phyloP scores from a whole-genome alignment of 2,797 vertebrate genomes.

The Vespertilio murinus region DNA sequence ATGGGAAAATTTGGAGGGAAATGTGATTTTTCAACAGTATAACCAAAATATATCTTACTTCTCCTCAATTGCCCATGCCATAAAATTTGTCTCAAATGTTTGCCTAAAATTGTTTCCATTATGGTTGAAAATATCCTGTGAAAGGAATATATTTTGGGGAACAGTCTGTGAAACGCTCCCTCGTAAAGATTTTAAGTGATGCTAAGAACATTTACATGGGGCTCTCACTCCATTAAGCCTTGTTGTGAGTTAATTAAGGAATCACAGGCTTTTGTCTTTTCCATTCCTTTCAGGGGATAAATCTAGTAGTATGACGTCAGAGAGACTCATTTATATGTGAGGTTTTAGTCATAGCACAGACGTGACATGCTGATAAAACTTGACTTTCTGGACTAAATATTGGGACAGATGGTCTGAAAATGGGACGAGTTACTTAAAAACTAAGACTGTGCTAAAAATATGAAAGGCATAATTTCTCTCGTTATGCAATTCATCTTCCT shows the following conservation, averaged over 20 bases:
- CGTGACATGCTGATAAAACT: neutral
- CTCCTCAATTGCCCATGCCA: neutral
- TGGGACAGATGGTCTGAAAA: slow-evolving; percentile 13
- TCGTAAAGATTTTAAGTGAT: slow-evolving; percentile 30
- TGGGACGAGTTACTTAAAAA: neutral
- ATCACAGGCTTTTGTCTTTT: neutral
- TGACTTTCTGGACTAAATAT: neutral
- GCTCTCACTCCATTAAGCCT: neutral
- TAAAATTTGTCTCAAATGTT: neutral
- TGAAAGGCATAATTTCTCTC: neutral
- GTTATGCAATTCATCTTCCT: neutral
- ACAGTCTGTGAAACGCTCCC: neutral
- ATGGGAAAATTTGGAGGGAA: neutral
- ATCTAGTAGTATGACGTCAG: neutral
- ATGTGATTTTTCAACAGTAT: neutral
- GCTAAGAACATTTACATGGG: neutral
- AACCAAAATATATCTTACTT: neutral
- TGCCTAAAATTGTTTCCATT: slow-evolving; percentile 25
- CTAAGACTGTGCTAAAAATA: neutral
- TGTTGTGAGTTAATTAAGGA: neutral
- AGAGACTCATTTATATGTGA: neutral
- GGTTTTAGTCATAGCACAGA: neutral
- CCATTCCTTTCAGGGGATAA: neutral
- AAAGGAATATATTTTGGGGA: slow-evolving; percentile 17
- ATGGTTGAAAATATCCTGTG: neutral